Evolutionary conservation across 2,888 invertebrate species (phyloP), one percentile per base, ranked within the genome.

Genomic region (Meteorus colon): DNA sequence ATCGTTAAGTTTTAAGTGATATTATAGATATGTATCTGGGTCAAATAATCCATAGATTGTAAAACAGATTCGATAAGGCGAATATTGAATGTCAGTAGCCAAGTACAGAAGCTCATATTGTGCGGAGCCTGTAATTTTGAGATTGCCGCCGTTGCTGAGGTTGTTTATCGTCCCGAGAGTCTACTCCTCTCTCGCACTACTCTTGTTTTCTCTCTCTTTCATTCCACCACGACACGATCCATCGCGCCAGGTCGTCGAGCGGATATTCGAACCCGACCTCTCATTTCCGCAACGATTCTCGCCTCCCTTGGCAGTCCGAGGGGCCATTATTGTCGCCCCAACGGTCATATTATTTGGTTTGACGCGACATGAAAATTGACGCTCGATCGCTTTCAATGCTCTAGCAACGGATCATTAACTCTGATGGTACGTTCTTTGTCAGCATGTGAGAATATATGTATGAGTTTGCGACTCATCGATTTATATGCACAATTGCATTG

Each of bases 221-320:
- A 16, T 29, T 68, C 24, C 41, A 8, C 29, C 27, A 16, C 60
- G 29, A 27, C 48, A 62, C 48, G 68, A 34, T 45, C 59, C 41
- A 70, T 75, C 66, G 27, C 66, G 75, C 37, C 37, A 70, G 72
- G 45, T 45, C 68, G 73, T 34, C 69, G 31, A 69, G 73, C 76
- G 76, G 73, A 76, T 76, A 76, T 73, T 76, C 76, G 41, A 73
- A 66, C 59, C 71, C 75, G 66, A 69, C 73, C 76, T 76, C 76
- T 76, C 73, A 76, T 76, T 76, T 76, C 76, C 76, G 76, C 62
- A 60, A 71, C 65, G 19, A 60, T 48, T 75, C 59, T 66, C 24
- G 65, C 59, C 73, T 73, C 69, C 59, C 66, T 72, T 73, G 73
- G 67, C 73, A 73, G 51, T 55, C 65, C 68, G 59, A 71, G 51